phyloP scores from a whole-genome alignment of 2,888 invertebrate species.

The Slavum lentiscoides region DNA sequence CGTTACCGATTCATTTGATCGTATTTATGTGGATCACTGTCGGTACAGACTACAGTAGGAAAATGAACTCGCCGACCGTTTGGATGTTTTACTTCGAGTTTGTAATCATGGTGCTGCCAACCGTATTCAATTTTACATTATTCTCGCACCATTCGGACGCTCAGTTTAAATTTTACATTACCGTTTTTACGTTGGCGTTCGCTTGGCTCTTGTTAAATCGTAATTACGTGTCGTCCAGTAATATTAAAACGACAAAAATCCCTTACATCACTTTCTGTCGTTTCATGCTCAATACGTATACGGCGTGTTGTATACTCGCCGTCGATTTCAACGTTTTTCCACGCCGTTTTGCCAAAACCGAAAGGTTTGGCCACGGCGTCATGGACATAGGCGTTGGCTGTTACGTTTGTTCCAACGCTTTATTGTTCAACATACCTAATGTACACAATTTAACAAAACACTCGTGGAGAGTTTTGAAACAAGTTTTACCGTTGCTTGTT shows the following conservation, averaged over 20 bases:
- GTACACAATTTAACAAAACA: neutral
- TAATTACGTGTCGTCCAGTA: constrained; percentile 4
- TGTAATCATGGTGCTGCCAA: constrained; percentile 58
- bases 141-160: constrained; percentile 58
- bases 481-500: constrained; percentile 63
- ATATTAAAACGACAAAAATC: constrained; percentile 53
- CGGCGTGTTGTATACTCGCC: constrained; percentile 83
- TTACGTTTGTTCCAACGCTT: constrained; percentile 79
- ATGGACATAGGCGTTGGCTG: constrained; percentile 97
- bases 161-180: constrained; percentile 57
- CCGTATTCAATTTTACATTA: constrained; percentile 59
- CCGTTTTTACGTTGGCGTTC: constrained; percentile 57
- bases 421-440: constrained; percentile 68
- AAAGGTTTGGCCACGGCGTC: constrained; percentile 79
- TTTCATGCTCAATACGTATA: constrained; percentile 72
- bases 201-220: constrained; percentile 53
- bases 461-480: constrained; percentile 57
- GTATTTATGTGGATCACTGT: constrained; percentile 19
- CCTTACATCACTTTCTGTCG: constrained; percentile 69
- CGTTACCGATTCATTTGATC: constrained; percentile 45
- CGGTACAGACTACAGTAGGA: neutral
- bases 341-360: constrained; percentile 82
- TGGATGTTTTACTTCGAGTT: constrained; percentile 59
- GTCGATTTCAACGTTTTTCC: constrained; percentile 93
- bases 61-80: neutral